phyloP scores from a whole-genome alignment of 2,113 vertebrate species.

The Balaenoptera acutorostrata region DNA sequence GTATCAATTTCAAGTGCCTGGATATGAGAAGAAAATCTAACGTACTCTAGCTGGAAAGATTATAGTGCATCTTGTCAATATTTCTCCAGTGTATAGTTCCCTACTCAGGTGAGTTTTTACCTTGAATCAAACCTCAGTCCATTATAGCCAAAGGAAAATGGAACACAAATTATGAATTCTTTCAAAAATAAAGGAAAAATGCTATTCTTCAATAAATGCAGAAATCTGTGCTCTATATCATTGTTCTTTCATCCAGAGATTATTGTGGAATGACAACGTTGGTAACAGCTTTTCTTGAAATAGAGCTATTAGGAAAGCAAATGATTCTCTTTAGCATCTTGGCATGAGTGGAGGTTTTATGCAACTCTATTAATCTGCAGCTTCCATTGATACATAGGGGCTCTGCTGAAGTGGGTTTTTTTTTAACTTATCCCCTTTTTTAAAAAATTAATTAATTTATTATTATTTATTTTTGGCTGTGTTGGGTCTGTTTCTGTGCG shows the following conservation, averaged over 20 bases:
- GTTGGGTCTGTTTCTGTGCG: too few relatives aligned
- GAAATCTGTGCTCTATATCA: constrained; percentile 66
- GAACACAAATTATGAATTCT: constrained; percentile 76
- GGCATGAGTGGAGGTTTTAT: constrained; percentile 71
- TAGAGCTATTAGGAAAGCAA: constrained; percentile 81
- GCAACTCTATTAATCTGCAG: constrained; percentile 72
- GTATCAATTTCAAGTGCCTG: constrained; percentile 58
- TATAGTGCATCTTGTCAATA: constrained; percentile 80
- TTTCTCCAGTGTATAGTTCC: constrained; percentile 81
- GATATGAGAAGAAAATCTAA: constrained; percentile 56
- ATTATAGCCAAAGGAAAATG: constrained; percentile 68
- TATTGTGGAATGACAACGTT: constrained; percentile 77
- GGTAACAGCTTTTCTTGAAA: constrained; percentile 82
- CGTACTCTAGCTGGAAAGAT: constrained; percentile 68
- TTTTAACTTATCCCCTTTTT: too few relatives aligned
- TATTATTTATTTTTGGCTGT: too few relatives aligned
- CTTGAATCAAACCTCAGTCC: constrained; percentile 77
- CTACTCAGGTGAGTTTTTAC: constrained; percentile 78
- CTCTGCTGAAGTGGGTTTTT: constrained; percentile 46
- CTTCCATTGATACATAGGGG: constrained; percentile 46
- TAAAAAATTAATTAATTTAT: too few relatives aligned
- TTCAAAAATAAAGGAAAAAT: constrained; percentile 76
- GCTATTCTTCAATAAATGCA: constrained; percentile 69
- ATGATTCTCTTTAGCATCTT: constrained; percentile 78
- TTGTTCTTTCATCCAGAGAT: constrained; percentile 70